phyloP scores from a whole-genome alignment of 92 coral and sea anemone genomes.

The Phenganax subtilis region DNA sequence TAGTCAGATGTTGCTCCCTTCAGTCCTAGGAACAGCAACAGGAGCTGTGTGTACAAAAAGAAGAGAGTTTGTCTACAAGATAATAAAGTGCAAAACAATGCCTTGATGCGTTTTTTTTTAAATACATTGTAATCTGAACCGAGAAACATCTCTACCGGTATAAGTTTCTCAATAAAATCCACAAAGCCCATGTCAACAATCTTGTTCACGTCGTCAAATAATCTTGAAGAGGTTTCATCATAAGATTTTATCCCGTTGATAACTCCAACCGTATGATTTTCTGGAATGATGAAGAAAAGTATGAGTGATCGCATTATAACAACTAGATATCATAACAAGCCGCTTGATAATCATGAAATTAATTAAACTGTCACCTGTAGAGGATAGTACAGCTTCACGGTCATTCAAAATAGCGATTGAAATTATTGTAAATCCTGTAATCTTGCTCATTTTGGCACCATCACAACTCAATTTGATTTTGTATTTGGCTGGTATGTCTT shows the following conservation, averaged over 20 bases:
- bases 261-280: background rate
- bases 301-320: no score
- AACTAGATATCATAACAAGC: no score
- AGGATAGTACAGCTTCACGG: background rate
- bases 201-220: background rate
- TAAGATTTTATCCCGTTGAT: background rate
- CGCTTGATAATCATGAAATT: no score
- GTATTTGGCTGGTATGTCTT: background rate
- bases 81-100: background rate
- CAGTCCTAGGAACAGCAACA: background rate
- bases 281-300: background rate
- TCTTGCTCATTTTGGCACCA: background rate
- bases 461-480: background rate
- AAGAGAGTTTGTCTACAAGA: background rate
- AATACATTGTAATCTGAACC: background rate
- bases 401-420: conserved; percentile 2
- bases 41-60: background rate
- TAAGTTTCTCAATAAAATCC: background rate
- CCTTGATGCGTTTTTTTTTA: background rate
- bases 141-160: background rate
- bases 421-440: background rate
- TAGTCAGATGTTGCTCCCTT: background rate
- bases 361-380: background rate
- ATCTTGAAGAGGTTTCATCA: background rate
- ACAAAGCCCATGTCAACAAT: background rate